phyloP scores from a whole-genome alignment of 2,113 vertebrate genomes.

The Emberiza fucata region DNA sequence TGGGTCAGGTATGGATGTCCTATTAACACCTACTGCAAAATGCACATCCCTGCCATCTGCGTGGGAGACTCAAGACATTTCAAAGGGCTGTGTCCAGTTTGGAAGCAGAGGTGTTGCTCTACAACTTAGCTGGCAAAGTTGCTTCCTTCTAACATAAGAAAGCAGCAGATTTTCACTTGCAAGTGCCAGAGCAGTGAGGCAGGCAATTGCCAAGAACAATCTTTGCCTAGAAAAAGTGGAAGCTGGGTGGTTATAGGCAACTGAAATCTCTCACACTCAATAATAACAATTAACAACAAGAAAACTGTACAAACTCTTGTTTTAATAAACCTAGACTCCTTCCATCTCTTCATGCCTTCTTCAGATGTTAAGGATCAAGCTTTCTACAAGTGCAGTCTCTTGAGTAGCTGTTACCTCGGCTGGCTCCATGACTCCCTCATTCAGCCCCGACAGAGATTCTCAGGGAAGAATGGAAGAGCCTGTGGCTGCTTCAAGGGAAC shows the following conservation, averaged over 20 bases:
- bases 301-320: background rate
- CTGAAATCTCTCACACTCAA: background rate
- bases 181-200: background rate
- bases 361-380: background rate
- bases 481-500: fast-evolving
- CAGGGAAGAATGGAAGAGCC: background rate
- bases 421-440: background rate
- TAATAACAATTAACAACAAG: background rate
- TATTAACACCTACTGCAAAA: background rate
- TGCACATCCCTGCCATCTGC: background rate
- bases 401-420: background rate
- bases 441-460: background rate
- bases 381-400: background rate
- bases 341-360: background rate
- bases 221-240: background rate
- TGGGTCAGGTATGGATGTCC: background rate
- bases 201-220: background rate
- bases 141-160: background rate
- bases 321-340: background rate
- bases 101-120: background rate
- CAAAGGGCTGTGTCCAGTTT: background rate
- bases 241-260: background rate
- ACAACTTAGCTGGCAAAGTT: background rate
- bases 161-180: background rate
- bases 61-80: background rate